These are phyloP conservation scores for Tiaroga cobitis DNA, from an alignment of 2,797 vertebrate genomes.

Conservation along the genomic window DNA sequence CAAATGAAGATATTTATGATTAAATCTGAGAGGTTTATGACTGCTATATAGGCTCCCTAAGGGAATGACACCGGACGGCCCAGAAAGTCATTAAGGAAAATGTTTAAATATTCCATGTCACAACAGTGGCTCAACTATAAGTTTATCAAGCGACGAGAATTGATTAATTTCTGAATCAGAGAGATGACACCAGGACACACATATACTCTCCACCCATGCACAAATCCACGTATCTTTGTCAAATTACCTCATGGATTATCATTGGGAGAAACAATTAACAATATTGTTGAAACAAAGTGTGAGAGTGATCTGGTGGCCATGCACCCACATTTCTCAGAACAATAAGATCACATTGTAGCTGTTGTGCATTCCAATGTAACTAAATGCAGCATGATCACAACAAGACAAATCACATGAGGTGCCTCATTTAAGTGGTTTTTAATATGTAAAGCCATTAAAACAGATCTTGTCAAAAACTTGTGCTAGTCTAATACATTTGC, in stretches of 20 bases:
- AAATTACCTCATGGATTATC: conserved; percentile 17
- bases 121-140: too few relatives aligned
- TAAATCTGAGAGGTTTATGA: too few relatives aligned
- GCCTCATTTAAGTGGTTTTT: neutral
- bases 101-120: too few relatives aligned
- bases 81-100: too few relatives aligned
- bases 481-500: neutral
- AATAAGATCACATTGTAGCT: neutral
- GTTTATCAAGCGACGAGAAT: too few relatives aligned
- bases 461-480: neutral
- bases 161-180: conserved; percentile 51
- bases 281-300: neutral
- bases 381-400: neutral
- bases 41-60: too few relatives aligned
- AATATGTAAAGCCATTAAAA: neutral
- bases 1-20: too few relatives aligned
- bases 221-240: neutral
- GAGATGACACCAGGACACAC: conserved; percentile 45
- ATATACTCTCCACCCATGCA: neutral
- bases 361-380: neutral
- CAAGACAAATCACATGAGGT: neutral
- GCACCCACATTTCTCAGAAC: neutral
- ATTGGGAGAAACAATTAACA: conserved; percentile 19
- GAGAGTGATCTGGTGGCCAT: neutral
- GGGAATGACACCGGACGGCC: too few relatives aligned